Evolutionary conservation across 2,113 vertebrate genomes (phyloP).

Genomic region (Willisornis vidua): DNA sequence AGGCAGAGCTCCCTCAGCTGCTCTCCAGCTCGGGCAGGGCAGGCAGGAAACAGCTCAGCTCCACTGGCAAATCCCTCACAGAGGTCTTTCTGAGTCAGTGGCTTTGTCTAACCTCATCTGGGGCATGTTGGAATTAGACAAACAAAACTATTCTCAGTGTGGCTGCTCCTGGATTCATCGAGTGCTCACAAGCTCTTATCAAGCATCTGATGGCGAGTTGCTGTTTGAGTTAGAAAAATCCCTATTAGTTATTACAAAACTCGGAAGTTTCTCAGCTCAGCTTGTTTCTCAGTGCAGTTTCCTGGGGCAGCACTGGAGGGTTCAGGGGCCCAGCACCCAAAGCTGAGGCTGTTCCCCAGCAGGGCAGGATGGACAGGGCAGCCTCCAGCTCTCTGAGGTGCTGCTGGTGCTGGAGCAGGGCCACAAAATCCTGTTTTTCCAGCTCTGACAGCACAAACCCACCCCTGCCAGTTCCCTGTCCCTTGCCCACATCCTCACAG

Average conservation of each 20-base stretch:
- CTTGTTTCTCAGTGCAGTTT: conserved; percentile 56
- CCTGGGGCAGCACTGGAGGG: not conserved
- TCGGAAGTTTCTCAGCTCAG: conserved; percentile 72
- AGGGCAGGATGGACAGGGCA: not conserved
- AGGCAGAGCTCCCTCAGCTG: not conserved
- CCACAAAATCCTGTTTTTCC: fast-evolving
- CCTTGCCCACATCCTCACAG: fast-evolving
- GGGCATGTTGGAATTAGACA: not conserved
- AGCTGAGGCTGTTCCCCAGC: not conserved
- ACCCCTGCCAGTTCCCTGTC: not conserved
- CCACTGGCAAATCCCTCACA: not conserved
- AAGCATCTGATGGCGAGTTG: conserved; percentile 55
- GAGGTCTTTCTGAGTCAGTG: not conserved
- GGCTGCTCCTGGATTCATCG: conserved; percentile 28
- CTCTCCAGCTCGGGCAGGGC: not conserved
- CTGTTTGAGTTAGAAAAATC: conserved; percentile 64
- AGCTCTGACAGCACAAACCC: fast-evolving
- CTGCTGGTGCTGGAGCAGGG: not conserved
- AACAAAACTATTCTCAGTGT: not conserved
- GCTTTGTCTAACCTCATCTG: not conserved
- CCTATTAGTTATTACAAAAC: conserved; percentile 72
- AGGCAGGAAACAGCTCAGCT: not conserved
- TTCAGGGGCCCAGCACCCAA: not conserved
- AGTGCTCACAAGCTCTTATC: conserved; percentile 27
- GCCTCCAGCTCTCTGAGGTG: fast-evolving